Evolutionary conservation across 2,888 invertebrate species (phyloP), one percentile per base, ranked within the genome.

Genomic region (Choreutis nemorana): DNA sequence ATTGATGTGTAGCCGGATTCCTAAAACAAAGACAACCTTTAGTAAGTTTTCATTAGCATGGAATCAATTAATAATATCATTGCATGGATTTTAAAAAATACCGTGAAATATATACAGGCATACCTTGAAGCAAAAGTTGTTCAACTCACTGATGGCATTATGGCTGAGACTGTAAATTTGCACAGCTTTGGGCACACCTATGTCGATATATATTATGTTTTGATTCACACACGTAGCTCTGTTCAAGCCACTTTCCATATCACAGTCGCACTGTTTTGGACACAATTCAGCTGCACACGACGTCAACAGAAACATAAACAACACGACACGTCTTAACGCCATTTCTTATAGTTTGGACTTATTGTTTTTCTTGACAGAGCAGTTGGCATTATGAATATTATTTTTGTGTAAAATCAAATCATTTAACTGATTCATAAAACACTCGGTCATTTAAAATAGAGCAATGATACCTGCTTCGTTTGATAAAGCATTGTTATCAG

Each of bases 101-200:
- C 7, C 18, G 2, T 7, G 18, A 7, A 18, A 18, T 7, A 18
- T 7, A 6, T 8, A 18, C 2, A 28, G 14, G 2, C 44, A 65
- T 59, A 86, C 87, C 77, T 78, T 64, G 50, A 87, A 86, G 55
- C 82, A 79, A 44, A 72, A 78, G 48, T 83, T 82, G 33, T 84
- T 82, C 48, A 87, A 55, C 41, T 79, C 80, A 40, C 81, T 82
- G 38, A 87, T 84, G 44, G 73, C 80, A 59, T 87, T 87, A 39
- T 80, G 71, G 40, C 82, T 83, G 36, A 87, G 60, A 55, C 83
- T 83, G 36, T 87, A 78, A 24, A 84, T 63, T 59, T 87, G 81
- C 15, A 84, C 83, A 12, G 64, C 65, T 26, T 61, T 58, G 1
- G 86, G 83, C 45, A 86, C 79, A 43, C 83, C 83, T 33, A 85